Evolutionary conservation across 2,888 invertebrate genomes (phyloP).

Genomic region (Dromius quadrimaculatus): DNA sequence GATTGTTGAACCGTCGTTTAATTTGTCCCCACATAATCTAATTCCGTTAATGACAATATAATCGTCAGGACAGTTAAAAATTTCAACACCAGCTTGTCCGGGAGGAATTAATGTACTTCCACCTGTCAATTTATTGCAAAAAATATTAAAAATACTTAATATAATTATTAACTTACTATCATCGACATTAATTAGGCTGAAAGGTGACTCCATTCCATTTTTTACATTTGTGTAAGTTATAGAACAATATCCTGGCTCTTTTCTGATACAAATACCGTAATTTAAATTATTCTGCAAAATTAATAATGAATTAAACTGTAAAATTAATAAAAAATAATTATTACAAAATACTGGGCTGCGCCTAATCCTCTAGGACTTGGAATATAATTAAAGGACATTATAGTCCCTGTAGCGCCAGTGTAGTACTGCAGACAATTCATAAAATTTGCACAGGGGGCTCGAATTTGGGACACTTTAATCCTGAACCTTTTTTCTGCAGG

Average conservation of each 20-base stretch:
- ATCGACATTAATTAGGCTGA: slow-evolving; percentile 78
- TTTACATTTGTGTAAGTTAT: slow-evolving; percentile 73
- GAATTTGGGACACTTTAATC: slow-evolving; percentile 73
- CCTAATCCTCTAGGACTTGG: slow-evolving; percentile 56
- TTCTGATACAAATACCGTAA: slow-evolving; percentile 79
- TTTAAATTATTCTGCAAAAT: slow-evolving; percentile 80
- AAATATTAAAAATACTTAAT: too few relatives aligned
- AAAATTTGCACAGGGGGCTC: slow-evolving; percentile 63
- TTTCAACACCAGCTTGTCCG: slow-evolving; percentile 80
- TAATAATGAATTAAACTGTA: slow-evolving; percentile 11
- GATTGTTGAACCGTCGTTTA: slow-evolving; percentile 77
- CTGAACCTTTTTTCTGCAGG: slow-evolving; percentile 72
- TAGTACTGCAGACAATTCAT: slow-evolving; percentile 75
- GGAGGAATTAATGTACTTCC: slow-evolving; percentile 74
- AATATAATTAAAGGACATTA: slow-evolving; percentile 81
- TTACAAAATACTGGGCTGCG: slow-evolving; percentile 74
- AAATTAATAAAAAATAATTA: slow-evolving; percentile 53
- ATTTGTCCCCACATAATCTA: slow-evolving; percentile 78
- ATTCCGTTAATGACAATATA: slow-evolving; percentile 78
- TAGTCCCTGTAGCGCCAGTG: slow-evolving; percentile 70
- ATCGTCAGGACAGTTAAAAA: slow-evolving; percentile 81
- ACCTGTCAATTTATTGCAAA: slow-evolving; percentile 65
- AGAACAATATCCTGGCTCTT: slow-evolving; percentile 74
- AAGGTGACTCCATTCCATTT: slow-evolving; percentile 69
- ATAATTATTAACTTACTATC: slow-evolving; percentile 67